Evolutionary conservation across 2,113 vertebrate genomes (phyloP), one percentile per base, ranked within the genome.

Genomic region (Donacobius atricapilla): DNA sequence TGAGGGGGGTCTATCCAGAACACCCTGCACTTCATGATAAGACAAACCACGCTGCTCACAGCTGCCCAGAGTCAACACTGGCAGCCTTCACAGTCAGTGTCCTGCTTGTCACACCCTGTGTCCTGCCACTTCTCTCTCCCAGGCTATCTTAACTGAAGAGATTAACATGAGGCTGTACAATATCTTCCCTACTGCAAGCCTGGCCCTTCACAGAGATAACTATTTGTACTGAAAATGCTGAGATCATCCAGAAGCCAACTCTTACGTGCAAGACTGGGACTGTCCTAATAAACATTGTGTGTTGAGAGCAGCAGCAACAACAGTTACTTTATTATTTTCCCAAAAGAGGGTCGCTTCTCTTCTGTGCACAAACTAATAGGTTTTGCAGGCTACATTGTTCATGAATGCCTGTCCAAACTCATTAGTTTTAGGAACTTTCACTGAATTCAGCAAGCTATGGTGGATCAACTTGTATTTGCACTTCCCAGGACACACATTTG

Each of bases 401-500:
- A 10, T 13, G 73, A 70, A 60, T 31, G 72, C 73, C 60, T 51
- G 78, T 87, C 81, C 87, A 61, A 87, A 65, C 60, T 63, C 56
- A 84, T 47, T 0, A 3, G 13, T 47, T 94, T 91, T 84, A 84
- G 77, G 77, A 75, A 71, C 77, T 84, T 87, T 30, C 72, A 64
- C 69, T 65, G 64, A 60, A 56, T 87, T 87, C 73, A 89, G 70
- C 61, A 92, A 90, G 64, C 64, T 16, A 3, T 4, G 48, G 37
- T 79, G 57, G 77, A 84, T 89, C 81, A 82, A 51, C 61, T 81
- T 91, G n/a, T 56, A 69, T 69, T 76, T 94, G 81, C 40, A 57
- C 44, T 83, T 82, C 50, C 50, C 64, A 64, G 83, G 18, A 79
- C 28, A 57, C 48, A 40, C 44, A 37, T 57, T 71, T 72, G 82